phyloP scores from a whole-genome alignment of 2,797 vertebrate genomes.

The Lutra lutra region DNA sequence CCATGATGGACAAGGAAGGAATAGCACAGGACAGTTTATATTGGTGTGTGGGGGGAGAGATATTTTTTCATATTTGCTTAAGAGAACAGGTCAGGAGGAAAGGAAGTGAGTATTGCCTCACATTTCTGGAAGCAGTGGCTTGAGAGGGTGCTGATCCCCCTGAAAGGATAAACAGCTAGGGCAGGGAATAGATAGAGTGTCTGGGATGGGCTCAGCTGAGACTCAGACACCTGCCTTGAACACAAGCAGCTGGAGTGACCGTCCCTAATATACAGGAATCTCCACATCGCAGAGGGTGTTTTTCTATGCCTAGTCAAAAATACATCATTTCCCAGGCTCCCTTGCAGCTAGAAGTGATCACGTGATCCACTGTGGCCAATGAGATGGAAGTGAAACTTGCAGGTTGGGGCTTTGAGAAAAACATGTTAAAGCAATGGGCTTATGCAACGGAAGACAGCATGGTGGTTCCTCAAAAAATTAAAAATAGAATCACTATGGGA shows the following conservation, averaged over 20 bases:
- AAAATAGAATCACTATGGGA: not conserved
- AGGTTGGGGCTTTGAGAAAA: not conserved
- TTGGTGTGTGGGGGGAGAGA: no score
- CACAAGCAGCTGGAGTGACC: not conserved
- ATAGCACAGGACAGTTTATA: not conserved
- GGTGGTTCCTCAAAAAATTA: not conserved
- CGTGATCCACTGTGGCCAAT: not conserved
- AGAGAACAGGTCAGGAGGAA: slow-evolving; percentile 6
- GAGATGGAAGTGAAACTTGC: slow-evolving; percentile 27
- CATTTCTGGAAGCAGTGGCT: not conserved
- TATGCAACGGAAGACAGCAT: not conserved
- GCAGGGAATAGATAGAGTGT: not conserved
- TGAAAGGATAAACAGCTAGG: not conserved
- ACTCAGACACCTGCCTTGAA: not conserved
- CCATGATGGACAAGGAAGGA: not conserved
- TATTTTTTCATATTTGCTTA: not conserved
- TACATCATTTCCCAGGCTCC: not conserved
- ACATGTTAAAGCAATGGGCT: not conserved
- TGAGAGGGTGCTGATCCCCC: not conserved
- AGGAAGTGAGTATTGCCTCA: not conserved
- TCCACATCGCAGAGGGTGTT: not conserved
- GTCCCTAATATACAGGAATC: not conserved
- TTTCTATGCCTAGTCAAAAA: not conserved
- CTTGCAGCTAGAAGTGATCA: slow-evolving; percentile 42
- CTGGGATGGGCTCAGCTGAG: not conserved